phyloP scores from a whole-genome alignment of 2,797 vertebrate species.

The Numenius phaeopus region DNA sequence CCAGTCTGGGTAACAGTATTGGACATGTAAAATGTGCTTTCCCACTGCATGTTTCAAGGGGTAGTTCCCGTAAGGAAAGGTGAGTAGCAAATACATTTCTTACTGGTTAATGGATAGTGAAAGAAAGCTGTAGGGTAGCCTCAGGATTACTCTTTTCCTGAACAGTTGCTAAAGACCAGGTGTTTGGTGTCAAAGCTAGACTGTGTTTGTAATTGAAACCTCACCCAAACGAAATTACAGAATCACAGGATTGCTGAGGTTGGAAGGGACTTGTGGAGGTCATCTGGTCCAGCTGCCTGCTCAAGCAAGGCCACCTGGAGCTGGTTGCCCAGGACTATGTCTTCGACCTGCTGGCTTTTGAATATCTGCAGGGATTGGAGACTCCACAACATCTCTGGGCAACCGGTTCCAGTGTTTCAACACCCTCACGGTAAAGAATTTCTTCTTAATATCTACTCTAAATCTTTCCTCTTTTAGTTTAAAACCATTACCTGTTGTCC shows the following conservation, averaged over 20 bases:
- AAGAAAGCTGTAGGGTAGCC: not conserved
- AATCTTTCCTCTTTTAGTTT: not conserved
- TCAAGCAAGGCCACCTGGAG: not conserved
- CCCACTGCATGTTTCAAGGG: not conserved
- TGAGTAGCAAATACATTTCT: not conserved
- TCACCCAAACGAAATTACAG: not conserved
- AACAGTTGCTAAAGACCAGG: not conserved
- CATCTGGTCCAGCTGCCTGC: not conserved
- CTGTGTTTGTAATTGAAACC: not conserved
- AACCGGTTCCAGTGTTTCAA: not conserved
- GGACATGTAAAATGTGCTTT: not conserved
- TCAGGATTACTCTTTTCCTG: not conserved
- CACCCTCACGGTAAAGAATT: not conserved
- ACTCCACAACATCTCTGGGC: not conserved
- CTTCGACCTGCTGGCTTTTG: fast-evolving
- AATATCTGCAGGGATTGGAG: not conserved
- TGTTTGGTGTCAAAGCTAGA: not conserved
- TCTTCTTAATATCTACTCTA: not conserved
- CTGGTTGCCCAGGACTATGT: not conserved
- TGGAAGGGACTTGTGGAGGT: not conserved
- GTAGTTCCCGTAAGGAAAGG: not conserved
- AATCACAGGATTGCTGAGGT: not conserved
- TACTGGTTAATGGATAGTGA: not conserved
- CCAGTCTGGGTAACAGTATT: not conserved
- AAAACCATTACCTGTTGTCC: not conserved